These are phyloP conservation scores for Mesorhabditis belari DNA, from an alignment of 2,888 invertebrate genomes.

Conservation along the genomic window DNA sequence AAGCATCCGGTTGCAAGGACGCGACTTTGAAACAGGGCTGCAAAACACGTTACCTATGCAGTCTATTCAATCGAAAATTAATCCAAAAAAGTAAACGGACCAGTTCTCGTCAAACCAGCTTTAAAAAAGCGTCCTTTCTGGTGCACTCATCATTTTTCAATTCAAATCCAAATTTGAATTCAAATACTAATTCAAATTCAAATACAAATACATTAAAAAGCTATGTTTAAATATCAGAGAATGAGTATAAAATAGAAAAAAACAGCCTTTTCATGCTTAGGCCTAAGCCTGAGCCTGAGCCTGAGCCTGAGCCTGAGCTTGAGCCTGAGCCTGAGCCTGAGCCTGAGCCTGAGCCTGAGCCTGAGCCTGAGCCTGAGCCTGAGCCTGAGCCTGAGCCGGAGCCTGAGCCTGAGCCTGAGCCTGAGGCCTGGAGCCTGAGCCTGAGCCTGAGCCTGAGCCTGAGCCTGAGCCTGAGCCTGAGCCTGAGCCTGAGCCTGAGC, in stretches of 20 bases:
- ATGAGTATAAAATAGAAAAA: neutral
- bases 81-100: too few species aligned
- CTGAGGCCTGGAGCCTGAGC: neutral
- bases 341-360: neutral
- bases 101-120: too few species aligned
- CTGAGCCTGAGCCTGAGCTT: neutral
- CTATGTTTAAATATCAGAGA: neutral
- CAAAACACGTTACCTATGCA: too few species aligned
- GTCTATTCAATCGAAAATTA: too few species aligned
- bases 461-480: neutral
- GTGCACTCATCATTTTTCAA: too few species aligned
- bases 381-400: neutral
- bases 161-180: too few species aligned
- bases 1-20: too few species aligned
- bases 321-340: neutral
- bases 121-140: too few species aligned
- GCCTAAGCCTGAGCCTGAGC: neutral
- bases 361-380: neutral
- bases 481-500: neutral
- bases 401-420: neutral
- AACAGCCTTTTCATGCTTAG: neutral
- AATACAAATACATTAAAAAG: neutral
- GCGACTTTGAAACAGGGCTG: too few species aligned
- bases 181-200: neutral
- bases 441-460: neutral